Conservation (phyloP, 2,888 invertebrate genomes). For the Protonemura montana region DNA sequence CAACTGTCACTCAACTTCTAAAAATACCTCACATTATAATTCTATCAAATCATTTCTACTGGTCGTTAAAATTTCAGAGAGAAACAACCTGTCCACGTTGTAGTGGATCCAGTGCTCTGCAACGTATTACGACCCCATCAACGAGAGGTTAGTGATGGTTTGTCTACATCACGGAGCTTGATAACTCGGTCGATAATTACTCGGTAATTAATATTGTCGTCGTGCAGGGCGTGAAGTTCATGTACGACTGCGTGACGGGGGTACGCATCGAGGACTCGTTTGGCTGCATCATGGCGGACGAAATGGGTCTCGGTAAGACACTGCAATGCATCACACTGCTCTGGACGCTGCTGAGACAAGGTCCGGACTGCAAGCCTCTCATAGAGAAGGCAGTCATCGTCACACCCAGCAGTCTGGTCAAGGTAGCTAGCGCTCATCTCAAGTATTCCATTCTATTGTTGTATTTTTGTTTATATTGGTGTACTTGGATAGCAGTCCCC, state of each 20-base stretch:
- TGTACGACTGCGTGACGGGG: conserved; percentile 99
- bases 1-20: conserved; percentile 17
- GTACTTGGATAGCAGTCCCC: no score
- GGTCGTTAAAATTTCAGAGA: conserved; percentile 58
- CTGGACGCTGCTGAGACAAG: conserved; percentile 93
- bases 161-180: no score
- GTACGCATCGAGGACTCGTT: conserved; percentile 82
- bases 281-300: conserved; percentile 99
- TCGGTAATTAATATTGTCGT: no score
- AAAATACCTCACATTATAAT: no score
- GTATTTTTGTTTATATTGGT: no score
- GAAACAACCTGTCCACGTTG: conserved; percentile 86
- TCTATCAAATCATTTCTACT: no score
- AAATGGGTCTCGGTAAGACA: conserved; percentile 99
- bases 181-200: no score
- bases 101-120: conserved; percentile 93
- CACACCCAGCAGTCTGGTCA: conserved; percentile 95
- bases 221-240: conserved; percentile 89
- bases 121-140: conserved; percentile 96
- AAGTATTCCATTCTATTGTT: no score
- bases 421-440: conserved; percentile 66
- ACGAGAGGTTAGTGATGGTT: conserved; percentile 70
- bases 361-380: conserved; percentile 88
- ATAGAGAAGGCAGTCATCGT: conserved; percentile 95
- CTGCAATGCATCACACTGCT: conserved; percentile 95